Percentiles rank a stretch among this genome's conserved stretches.
These are phyloP conservation scores for Neopelma chrysocephalum DNA, from an alignment of 2,797 vertebrate genomes.

Conservation along the genomic window DNA sequence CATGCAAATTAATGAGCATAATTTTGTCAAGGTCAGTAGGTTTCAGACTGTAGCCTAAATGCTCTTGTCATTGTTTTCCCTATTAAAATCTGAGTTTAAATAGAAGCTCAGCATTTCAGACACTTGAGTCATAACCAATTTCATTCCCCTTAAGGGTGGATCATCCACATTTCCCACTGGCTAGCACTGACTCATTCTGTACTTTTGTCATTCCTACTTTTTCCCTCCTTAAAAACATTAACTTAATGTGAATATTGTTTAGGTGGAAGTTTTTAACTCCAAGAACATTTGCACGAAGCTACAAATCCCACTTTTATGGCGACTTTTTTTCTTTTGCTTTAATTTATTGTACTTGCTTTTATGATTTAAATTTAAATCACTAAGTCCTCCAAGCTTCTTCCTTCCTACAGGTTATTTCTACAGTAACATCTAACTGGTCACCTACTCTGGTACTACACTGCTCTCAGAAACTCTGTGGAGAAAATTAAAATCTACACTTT, in stretches of 20 bases:
- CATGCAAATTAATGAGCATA: not conserved
- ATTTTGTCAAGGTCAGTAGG: not conserved
- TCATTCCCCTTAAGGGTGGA: not conserved
- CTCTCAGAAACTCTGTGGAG: not conserved
- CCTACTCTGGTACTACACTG: not conserved
- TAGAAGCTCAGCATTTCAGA: not conserved
- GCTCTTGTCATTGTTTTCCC: not conserved
- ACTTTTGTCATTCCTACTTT: not conserved
- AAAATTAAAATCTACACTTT: not conserved
- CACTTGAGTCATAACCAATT: not conserved
- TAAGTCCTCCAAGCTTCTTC: not conserved
- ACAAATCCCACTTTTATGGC: not conserved
- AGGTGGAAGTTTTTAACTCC: not conserved
- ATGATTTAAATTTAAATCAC: not conserved
- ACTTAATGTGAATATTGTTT: not conserved
- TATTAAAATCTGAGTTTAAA: not conserved
- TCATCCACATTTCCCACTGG: not conserved
- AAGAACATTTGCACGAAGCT: not conserved
- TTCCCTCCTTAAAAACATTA: not conserved
- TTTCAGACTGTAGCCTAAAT: not conserved
- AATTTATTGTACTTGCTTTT: not conserved
- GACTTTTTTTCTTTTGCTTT: not conserved
- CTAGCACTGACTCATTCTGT: not conserved
- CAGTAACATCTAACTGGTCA: not conserved
- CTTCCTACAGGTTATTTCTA: not conserved